Evolutionary conservation across 2,888 invertebrate species (phyloP).

Genomic region (Lamproptera curius): DNA sequence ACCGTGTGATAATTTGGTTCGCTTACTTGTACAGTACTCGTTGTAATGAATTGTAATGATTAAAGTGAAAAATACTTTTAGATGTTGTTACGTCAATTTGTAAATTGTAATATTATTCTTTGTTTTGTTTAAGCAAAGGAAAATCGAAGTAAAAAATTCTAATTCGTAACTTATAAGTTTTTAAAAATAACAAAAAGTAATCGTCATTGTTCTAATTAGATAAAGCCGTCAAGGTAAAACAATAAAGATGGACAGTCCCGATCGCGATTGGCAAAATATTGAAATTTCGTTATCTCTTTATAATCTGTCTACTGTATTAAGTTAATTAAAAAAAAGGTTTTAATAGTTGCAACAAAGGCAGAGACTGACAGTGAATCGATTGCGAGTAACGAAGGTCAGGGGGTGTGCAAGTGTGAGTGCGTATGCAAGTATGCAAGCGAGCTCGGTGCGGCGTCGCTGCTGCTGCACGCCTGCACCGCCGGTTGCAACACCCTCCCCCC

Average conservation of each 20-base stretch:
- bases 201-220: slow-evolving; percentile 24
- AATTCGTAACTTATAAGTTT: slow-evolving; percentile 20
- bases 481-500: slow-evolving; percentile 78
- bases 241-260: slow-evolving; percentile 1
- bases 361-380: slow-evolving; percentile 67
- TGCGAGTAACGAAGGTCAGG: slow-evolving; percentile 71
- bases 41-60: not conserved
- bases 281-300: slow-evolving; percentile 1
- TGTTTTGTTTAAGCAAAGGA: not conserved
- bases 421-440: slow-evolving; percentile 77
- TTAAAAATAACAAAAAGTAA: slow-evolving; percentile 16
- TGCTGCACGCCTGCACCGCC: slow-evolving; percentile 78
- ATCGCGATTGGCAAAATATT: slow-evolving; percentile 7
- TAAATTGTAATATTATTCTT: not conserved
- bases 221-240: slow-evolving; percentile 21
- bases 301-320: slow-evolving; percentile 2
- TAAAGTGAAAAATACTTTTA: not conserved
- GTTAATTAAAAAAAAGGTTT: slow-evolving; percentile 37
- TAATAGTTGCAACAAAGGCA: slow-evolving; percentile 62
- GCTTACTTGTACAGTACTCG: slow-evolving; percentile 9
- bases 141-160: slow-evolving; percentile 12
- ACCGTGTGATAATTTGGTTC: slow-evolving; percentile 61
- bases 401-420: slow-evolving; percentile 68
- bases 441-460: slow-evolving; percentile 75
- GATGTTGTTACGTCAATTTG: not conserved